phyloP scores from a whole-genome alignment of 2,113 vertebrate genomes.

The Mesitornis unicolor region DNA sequence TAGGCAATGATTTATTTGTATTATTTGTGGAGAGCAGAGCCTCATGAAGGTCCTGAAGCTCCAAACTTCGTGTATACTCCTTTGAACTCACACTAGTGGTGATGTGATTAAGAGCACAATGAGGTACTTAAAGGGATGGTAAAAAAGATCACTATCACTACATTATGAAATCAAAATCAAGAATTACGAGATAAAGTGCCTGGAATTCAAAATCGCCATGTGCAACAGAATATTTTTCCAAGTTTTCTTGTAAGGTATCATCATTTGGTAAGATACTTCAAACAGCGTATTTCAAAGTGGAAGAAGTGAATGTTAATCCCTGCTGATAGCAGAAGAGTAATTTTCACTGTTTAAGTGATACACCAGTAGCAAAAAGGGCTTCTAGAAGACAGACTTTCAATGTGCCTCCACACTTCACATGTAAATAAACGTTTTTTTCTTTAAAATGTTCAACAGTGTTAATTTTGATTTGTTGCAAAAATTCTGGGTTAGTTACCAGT shows the following conservation, averaged over 20 bases:
- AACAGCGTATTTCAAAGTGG: slow-evolving; percentile 20
- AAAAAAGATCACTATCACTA: background rate
- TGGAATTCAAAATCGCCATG: background rate
- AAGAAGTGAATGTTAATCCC: slow-evolving; percentile 21
- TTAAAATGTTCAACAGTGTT: background rate
- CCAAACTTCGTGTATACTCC: background rate
- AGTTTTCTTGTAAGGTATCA: background rate
- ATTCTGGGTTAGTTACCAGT: background rate
- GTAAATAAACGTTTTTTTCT: slow-evolving; percentile 27
- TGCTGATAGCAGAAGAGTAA: background rate
- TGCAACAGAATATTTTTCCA: background rate
- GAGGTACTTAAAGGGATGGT: background rate
- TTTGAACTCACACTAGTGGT: background rate
- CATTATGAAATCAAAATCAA: background rate
- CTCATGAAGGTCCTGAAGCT: background rate
- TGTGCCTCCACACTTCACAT: background rate
- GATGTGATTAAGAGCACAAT: background rate
- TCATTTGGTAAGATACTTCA: slow-evolving; percentile 13
- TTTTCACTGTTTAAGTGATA: slow-evolving; percentile 4
- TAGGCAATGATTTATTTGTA: background rate
- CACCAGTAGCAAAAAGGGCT: background rate
- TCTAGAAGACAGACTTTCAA: background rate
- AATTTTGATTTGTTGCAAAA: background rate
- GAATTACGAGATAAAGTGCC: background rate
- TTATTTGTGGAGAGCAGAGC: background rate